phyloP scores from a whole-genome alignment of 2,113 vertebrate genomes.

The Nothocercus nigrocapillus region DNA sequence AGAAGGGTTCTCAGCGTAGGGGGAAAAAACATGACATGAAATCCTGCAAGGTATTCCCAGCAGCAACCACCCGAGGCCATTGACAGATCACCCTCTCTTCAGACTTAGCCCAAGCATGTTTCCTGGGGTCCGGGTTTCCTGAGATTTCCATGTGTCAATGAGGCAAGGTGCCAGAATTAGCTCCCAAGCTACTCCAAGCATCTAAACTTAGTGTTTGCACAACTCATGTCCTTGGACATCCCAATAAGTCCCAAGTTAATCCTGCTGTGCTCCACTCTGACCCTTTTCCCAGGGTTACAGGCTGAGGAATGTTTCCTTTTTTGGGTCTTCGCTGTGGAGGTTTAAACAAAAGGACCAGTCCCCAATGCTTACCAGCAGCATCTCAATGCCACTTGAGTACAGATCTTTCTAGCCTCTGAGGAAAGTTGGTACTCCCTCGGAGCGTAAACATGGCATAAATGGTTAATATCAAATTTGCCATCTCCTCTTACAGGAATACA shows the following conservation, averaged over 20 bases:
- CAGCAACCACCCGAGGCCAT: not conserved
- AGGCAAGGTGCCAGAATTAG: accelerated
- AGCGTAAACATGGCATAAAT: accelerated
- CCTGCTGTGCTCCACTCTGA: not conserved
- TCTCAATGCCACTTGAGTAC: accelerated
- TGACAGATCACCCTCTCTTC: not conserved
- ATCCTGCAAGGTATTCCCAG: not conserved
- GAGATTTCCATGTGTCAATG: not conserved
- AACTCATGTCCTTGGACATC: not conserved
- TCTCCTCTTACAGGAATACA: not conserved
- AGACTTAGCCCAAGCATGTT: not conserved
- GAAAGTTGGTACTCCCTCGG: not conserved
- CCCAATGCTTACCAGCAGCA: not conserved
- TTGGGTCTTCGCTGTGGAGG: not conserved
- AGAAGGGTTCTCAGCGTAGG: not conserved
- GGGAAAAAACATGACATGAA: not conserved
- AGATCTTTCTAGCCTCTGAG: accelerated
- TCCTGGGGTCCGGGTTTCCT: not conserved
- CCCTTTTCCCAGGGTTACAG: not conserved
- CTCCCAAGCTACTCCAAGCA: accelerated
- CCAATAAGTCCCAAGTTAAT: accelerated
- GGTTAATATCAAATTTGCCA: not conserved
- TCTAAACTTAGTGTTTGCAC: not conserved
- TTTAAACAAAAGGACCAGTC: not conserved
- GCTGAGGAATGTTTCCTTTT: not conserved